Base-by-base conservation (phyloP, 1,140 invertebrate species). In the Philaenus spumarius region DNA sequence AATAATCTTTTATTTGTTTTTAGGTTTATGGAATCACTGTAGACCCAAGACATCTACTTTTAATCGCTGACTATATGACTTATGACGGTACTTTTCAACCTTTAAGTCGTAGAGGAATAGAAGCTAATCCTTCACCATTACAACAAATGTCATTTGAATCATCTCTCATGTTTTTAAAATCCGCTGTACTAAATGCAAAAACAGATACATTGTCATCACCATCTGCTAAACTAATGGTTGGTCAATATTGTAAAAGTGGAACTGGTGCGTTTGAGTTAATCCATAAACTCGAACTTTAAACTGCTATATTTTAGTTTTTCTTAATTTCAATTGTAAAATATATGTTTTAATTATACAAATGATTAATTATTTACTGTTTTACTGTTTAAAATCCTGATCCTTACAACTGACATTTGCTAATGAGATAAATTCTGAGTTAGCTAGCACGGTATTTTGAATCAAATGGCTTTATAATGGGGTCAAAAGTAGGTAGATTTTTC, bases 101-200 rank as follows among this genome's bases (percentile, higher is more conserved):
- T 0, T 84, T 98, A 70, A 98, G 89, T 73, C 78, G 96, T 24
- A 84, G 82, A 68, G 93, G 92, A 5, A 94, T 99, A 80, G 84
- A 89, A 64, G 82, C 82, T 20, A 90, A 85, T 37, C 78, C 90
- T 0, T 98, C 95, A 2, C 91, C 95, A 0, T 73, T 99, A 1
- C 97, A 99, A 71, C 95, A 98, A 76, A 98, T 99, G 89, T 95
- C 90, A 2, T 99, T 97, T 68, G 97, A 99, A 75, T 93, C 93
- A 1, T 90, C 93, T 1, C 75, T 93, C 20, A 81, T 80, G 64
- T 98, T 98, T 69, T 77, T 99, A 47, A 87, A 88, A 66, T 84
- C 82, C 56, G 89, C 97, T 0, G 66, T 64, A 43, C 68, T 77
- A 63, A 62, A 65, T 84, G 84, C 80, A 23, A 79, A 81, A 62